Evolutionary conservation across 2,888 invertebrate species (phyloP).

Genomic region (Rhagonycha lutea): DNA sequence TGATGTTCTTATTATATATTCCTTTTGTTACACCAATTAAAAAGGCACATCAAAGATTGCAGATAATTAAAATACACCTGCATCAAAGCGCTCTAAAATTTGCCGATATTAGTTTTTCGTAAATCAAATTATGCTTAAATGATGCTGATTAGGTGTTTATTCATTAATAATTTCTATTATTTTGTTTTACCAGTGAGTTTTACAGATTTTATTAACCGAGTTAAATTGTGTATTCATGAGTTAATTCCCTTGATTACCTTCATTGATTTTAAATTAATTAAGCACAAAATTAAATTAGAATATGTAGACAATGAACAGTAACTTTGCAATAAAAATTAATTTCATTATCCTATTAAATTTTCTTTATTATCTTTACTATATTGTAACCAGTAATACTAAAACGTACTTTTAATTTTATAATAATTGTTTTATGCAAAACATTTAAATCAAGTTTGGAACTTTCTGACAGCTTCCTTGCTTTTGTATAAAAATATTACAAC

Average conservation of each 20-base stretch:
- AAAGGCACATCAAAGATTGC: too few species aligned
- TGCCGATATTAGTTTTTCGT: neutral
- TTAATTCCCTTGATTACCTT: neutral
- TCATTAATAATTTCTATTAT: neutral
- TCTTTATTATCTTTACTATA: neutral
- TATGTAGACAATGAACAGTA: neutral
- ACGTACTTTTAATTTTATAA: neutral
- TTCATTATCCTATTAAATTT: neutral
- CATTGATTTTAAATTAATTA: neutral
- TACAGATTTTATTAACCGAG: neutral
- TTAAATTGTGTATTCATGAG: neutral
- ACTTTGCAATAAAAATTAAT: neutral
- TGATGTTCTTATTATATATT: neutral
- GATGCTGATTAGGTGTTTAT: neutral
- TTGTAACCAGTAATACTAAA: neutral
- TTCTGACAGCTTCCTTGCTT: neutral
- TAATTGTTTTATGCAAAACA: neutral
- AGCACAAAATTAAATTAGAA: neutral
- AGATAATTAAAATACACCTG: neutral
- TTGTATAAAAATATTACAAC: neutral
- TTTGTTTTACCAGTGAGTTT: neutral
- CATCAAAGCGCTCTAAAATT: neutral
- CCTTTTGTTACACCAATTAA: too few species aligned
- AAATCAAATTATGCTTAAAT: neutral
- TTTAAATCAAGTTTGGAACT: neutral